Evolutionary conservation across 2,113 vertebrate species (phyloP), one percentile per base, ranked within the genome.

Genomic region (Pseudorectes ferrugineus): DNA sequence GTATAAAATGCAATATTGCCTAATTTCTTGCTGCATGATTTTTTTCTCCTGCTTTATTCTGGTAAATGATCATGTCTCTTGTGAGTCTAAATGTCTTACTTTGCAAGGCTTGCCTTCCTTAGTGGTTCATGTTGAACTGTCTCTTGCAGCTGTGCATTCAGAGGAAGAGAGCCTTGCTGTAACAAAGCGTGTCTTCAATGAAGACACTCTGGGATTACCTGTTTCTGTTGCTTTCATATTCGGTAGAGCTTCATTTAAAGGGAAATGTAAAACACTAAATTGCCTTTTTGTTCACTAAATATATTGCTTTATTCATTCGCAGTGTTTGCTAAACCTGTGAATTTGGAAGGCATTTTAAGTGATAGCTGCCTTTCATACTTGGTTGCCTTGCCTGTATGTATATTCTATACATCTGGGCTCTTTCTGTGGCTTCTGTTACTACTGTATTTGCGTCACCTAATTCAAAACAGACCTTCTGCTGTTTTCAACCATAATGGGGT

Each of bases 391-490:
- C 38, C 55, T 58, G 7, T 79, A 11, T 1, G 3, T 65, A 26
- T 85, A 42, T 58, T 59, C 63, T 70, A 55, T 62, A 92, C 43
- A 33, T 92, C 40, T 94, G 68, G 82, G 67, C 51, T 92, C 94
- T 96, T 92, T 57, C 73, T 70, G 49, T 62, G 87, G 75, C 58
- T 97, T 96, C 85, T 95, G 28, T 95, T 97, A 88, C 97, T 97
- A 83, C 80, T 89, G 78, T 94, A 97, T 96, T 91, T 97, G 93
- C 58, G 1, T 98, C 95, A 80, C 63, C 19, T 98, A 98, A 99
- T 98, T 95, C 94, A 91, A 98, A 98, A 95, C 98, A 98, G 97
- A 96, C 91, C 91, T 91, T 86, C 95, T 96, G 88, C 96, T 97
- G 93, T 97, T 98, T 97, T 96, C 73, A 90, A 51, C 96, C 92